Percentiles rank a stretch among this genome's conserved stretches.
phyloP scores from a whole-genome alignment of 2,797 vertebrate species.

The Heteromormyrus szaboi region DNA sequence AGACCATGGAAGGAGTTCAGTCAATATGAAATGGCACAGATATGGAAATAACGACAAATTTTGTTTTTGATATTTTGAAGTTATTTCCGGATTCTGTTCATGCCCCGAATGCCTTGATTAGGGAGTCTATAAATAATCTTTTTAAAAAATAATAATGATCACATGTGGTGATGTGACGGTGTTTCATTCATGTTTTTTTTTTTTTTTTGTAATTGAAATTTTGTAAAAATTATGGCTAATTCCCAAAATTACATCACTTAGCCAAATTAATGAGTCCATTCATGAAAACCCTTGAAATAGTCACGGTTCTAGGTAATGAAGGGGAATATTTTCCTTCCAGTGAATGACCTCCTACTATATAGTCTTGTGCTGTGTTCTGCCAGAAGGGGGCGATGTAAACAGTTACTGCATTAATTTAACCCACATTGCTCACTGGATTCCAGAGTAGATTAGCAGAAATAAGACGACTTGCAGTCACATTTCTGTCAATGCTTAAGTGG shows the following conservation, averaged over 20 bases:
- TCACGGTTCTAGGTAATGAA: background rate
- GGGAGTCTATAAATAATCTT: background rate
- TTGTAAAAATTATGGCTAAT: background rate
- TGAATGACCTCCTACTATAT: background rate
- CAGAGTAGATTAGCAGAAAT: background rate
- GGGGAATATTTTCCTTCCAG: background rate
- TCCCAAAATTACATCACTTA: background rate
- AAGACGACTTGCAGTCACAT: background rate
- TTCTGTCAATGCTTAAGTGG: background rate
- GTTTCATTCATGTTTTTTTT: background rate
- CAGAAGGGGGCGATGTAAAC: conserved; percentile 3
- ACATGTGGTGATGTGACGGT: background rate
- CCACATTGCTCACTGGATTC: background rate
- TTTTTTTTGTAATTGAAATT: background rate
- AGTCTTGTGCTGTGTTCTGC: background rate
- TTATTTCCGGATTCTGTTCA: background rate
- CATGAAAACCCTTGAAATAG: background rate
- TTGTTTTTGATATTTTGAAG: background rate
- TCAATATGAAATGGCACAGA: background rate
- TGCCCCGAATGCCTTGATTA: background rate
- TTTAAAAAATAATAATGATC: background rate
- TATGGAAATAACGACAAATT: background rate
- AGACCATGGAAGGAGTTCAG: background rate
- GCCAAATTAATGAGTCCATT: background rate
- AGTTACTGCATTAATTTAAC: background rate